Conservation (phyloP, 2,888 invertebrate species). For the Ochropacha duplaris region DNA sequence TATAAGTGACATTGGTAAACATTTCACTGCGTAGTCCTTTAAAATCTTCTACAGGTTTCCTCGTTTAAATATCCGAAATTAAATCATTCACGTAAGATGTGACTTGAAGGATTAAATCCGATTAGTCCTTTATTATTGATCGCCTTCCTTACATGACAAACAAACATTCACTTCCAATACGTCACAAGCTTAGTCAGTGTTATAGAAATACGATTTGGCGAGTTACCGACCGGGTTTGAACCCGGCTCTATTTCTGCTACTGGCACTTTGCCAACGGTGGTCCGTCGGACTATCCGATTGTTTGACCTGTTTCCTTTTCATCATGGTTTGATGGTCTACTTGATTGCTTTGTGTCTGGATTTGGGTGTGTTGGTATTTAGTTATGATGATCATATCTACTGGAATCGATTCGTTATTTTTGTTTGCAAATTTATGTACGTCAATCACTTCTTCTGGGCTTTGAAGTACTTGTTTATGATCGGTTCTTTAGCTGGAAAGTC, state of each 20-base stretch:
- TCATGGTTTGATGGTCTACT: constrained; percentile 18
- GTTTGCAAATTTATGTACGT: background rate
- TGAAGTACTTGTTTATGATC: background rate
- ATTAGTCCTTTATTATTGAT: background rate
- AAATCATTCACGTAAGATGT: too few relatives aligned
- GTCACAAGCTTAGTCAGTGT: constrained; percentile 57
- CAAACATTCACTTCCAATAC: constrained; percentile 10
- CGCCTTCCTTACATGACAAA: background rate
- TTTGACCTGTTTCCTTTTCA: constrained; percentile 58
- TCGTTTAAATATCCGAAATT: too few relatives aligned
- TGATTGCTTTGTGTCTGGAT: constrained; percentile 30
- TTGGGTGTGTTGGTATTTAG: background rate
- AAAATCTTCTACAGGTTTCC: too few relatives aligned
- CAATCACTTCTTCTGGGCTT: background rate
- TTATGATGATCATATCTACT: background rate
- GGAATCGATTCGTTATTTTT: background rate
- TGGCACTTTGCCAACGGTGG: constrained; percentile 61
- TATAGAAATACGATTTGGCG: constrained; percentile 69
- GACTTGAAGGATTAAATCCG: too few relatives aligned
- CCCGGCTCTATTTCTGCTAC: constrained; percentile 66
- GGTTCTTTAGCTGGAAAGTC: background rate
- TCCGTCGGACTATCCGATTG: constrained; percentile 39
- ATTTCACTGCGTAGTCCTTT: too few relatives aligned
- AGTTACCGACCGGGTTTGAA: constrained; percentile 68
- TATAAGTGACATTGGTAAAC: too few relatives aligned